Evolutionary conservation across 2,888 invertebrate species (phyloP), one percentile per base, ranked within the genome.

Genomic region (Drosophila emarginata): DNA sequence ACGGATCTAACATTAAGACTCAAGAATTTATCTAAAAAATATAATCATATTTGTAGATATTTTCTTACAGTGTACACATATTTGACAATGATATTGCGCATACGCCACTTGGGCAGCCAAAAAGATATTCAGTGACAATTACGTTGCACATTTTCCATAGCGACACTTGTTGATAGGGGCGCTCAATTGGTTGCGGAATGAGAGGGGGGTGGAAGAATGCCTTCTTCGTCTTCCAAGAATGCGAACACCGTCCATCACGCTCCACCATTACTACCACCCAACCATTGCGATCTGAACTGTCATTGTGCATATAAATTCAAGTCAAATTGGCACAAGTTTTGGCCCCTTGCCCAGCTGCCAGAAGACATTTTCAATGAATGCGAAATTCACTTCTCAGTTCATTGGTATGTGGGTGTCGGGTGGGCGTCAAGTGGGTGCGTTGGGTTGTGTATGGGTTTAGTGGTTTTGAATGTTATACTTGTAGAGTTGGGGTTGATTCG

Each of bases 341-440:
- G 74, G 67, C 67, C 66, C 40, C 45, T 58, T 54, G 23, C 21
- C 63, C 65, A 50, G 59, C 59, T 40, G 59, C 76, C 59, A 69
- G 45, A 61, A 74, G 76, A 71, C 85, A 76, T 69, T 84, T 80
- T 85, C 78, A 81, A 74, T 74, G 79, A 81, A 81, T 81, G 73
- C 58, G 57, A 73, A 75, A 73, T 79, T 75, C 65, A 58, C 36
- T 23, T 63, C 18, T 21, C 45, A 45, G 45, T 21, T 45, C 45
- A 45, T 45, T 45, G 45, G 45, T 45, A 9, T 45, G 18, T 45
- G 45, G 45, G 45, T 11, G 45, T 32, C 2, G 11, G 11, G 11
- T 32, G 32, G 4, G 11, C 9, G 9, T 32, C 28, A 28, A 28
- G 28, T 28, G 28, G 28, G 28, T 28, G 28, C 4, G 23, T 26